Evolutionary conservation across 2,797 vertebrate species (phyloP), one percentile per base, ranked within the genome.

Genomic region (Spinibarbus caldwelli): DNA sequence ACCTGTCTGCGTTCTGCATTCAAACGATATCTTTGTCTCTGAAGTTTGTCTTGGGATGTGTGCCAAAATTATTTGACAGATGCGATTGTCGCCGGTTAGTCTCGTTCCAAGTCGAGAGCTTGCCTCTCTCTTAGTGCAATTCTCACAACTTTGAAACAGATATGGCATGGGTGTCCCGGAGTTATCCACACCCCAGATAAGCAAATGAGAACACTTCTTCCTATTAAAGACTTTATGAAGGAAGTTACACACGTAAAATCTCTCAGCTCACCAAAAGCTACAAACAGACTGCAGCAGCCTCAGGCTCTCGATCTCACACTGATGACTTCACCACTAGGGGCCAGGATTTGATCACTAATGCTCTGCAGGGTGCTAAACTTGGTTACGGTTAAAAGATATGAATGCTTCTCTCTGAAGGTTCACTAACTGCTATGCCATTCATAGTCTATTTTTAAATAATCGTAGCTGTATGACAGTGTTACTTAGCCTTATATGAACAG

Each of bases 261-360:
- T 84, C 84, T 84, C 85, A 89, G 85, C 85, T 89, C 77, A 62
- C 86, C 77, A 45, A 73, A 83, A 77, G 59, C 77, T 83, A 82
- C 70, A 84, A 59, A 73, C 80, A 71, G 49, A 85, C 66, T 29
- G 15, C 54, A 70, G 34, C 45, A 59, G 73, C 68, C 66, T 80
- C 34, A 5, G 78, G 43, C 57, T 70, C 49, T 72, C 81, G 29
- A 79, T 82, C 78, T 78, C 79, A 64, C 43, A 52, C 15, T 71
- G 54, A 83, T 83, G 52, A 78, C 38, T 91, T 91, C 88, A 92
- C 94, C 95, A 96, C 95, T 95, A 93, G 95, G 95, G 94, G 95
- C 95, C 95, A 95, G 92, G 92, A 93, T 94, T 91, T 93, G 93
- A 95, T 93, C 93, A 94, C 92, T 94, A 91, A 94, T 94, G 11